These are phyloP conservation scores for Anguilla rostrata DNA, from an alignment of 2,113 vertebrate species.

Conservation along the genomic window DNA sequence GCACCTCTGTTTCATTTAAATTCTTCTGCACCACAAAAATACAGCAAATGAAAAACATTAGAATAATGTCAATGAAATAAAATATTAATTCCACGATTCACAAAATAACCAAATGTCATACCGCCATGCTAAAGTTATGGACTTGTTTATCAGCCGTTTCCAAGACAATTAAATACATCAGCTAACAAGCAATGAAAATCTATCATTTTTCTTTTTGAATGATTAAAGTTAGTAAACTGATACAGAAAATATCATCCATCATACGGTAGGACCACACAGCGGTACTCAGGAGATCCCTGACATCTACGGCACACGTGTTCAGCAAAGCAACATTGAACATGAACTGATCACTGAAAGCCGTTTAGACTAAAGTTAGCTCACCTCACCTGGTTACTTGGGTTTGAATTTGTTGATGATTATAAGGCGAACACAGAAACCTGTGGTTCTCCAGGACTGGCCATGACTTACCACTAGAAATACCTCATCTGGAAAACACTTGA, in stretches of 20 bases:
- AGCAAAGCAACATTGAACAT: not conserved
- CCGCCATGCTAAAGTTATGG: not conserved
- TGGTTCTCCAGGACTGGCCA: too few species aligned
- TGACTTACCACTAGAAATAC: not conserved
- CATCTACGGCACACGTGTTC: not conserved
- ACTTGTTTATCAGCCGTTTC: not conserved
- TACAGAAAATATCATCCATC: too few species aligned
- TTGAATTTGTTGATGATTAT: not conserved
- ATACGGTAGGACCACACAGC: not conserved
- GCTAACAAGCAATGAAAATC: not conserved
- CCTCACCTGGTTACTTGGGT: not conserved
- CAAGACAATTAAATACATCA: not conserved
- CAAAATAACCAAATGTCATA: not conserved
- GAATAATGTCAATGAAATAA: not conserved
- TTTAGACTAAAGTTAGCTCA: not conserved
- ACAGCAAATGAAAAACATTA: not conserved
- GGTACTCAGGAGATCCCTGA: not conserved
- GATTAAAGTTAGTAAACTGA: not conserved
- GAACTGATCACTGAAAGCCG: too few species aligned
- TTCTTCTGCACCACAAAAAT: not conserved
- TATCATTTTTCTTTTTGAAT: not conserved
- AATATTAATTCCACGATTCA: slow-evolving; percentile 6
- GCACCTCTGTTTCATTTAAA: not conserved
- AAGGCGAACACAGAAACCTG: not conserved
- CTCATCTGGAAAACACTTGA: not conserved